Base-by-base conservation (phyloP, 2,797 vertebrate species). In the Brachyrhaphis roseni region DNA sequence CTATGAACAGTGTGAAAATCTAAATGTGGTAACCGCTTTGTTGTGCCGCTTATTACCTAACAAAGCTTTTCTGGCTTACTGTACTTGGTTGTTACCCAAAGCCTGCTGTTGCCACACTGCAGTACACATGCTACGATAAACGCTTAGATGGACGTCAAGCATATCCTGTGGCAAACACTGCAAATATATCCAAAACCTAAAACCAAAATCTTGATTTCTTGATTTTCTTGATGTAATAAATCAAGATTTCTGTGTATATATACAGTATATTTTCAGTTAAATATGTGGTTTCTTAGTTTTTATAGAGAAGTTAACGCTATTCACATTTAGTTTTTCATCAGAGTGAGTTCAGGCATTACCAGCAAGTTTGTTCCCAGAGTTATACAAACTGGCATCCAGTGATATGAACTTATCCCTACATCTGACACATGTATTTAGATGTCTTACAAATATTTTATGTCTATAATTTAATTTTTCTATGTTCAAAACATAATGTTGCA, bases 1-100 rank as follows among this genome's bases (percentile, higher is more conserved):
- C 13, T 12, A 66, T 75, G 23, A 31, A 23, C 16, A 53, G 28
- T 28, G 23, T 41, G 23, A 47, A 18, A 66, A 62, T 39, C 26
- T n/a, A 36, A 79, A 68, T 28, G n/a, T 53, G 13, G 20, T 4
- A 45, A 43, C 7, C 5, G 8, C 13, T 36, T 62, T 39, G 11
- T 53, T 51, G 23, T 84, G 55, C 47, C 45, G 47, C 80, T 78
- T 59, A 64, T 43, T 28, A 71, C 43, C 68, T 45, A 46, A 45
- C 64, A 20, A 43, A 70, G 41, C 15, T 46, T n/a, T 68, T 68
- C 20, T 45, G 12, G 41, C n/a, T 43, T 45, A 71, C 6, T 71
- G 68, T 71, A 8, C 28, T 71, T 45, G 46, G n/a, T 71, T 46
- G 13, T 71, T 15, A 71, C n/a, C 12, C 6, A 46, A 46, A 71